A percentile compares a stretch with the other conserved stretches of the same genome.
These are phyloP conservation scores for Drosophila simulans DNA, from an alignment of 1,140 invertebrate genomes.

Conservation along the genomic window DNA sequence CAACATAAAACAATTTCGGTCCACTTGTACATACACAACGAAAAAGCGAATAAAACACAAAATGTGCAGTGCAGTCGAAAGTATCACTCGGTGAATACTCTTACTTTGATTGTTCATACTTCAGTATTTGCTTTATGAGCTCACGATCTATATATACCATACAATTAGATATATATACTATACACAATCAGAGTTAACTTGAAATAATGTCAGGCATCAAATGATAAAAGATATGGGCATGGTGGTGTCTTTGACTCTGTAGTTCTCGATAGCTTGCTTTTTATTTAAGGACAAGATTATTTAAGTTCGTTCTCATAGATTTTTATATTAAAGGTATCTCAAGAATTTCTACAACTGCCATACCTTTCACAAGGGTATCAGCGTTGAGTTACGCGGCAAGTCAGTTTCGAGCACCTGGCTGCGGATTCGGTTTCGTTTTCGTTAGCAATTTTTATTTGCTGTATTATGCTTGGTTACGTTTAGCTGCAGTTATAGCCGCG, in stretches of 20 bases:
- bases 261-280: too few species aligned
- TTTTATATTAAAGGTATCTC: too few species aligned
- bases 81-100: neutral
- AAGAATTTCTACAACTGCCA: neutral
- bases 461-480: constrained; percentile 30
- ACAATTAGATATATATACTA: neutral
- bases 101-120: neutral
- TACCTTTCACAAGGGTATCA: constrained; percentile 5
- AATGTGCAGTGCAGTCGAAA: neutral
- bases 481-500: constrained; percentile 20
- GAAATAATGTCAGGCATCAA: neutral
- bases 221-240: neutral
- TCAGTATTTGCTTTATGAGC: neutral
- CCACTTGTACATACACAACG: constrained; percentile 2
- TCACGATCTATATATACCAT: neutral
- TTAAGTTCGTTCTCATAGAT: too few species aligned
- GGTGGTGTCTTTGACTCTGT: too few species aligned
- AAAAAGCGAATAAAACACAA: constrained; percentile 2
- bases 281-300: too few species aligned
- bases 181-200: neutral
- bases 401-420: constrained; percentile 18
- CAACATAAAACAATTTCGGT: constrained; percentile 38
- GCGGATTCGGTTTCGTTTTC: constrained; percentile 29
- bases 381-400: constrained; percentile 5
- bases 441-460: constrained; percentile 29